phyloP scores from a whole-genome alignment of 2,113 vertebrate genomes.

The Cryptotis parvus region DNA sequence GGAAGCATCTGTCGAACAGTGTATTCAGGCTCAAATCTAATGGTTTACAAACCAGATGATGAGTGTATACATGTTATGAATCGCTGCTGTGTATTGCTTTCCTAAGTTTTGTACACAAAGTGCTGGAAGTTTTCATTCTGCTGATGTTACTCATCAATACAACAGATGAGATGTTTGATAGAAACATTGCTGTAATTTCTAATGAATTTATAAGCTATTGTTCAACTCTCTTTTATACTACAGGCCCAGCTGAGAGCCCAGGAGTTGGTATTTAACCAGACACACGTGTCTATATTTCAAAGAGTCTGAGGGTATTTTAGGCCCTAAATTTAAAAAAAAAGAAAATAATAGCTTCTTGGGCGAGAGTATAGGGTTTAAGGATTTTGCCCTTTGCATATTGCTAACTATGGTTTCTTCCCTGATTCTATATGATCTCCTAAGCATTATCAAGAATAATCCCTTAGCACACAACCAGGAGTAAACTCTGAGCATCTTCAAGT shows the following conservation, averaged over 20 bases:
- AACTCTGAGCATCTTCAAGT: too few species aligned
- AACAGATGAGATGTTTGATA: conserved; percentile 80
- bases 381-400: too few species aligned
- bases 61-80: conserved; percentile 76
- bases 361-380: too few species aligned
- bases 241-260: conserved; percentile 66
- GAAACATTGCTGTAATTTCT: conserved; percentile 71
- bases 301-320: conserved; percentile 27
- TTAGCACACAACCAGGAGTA: too few species aligned
- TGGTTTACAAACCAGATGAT: conserved; percentile 77
- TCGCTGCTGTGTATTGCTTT: conserved; percentile 69
- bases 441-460: too few species aligned
- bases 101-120: conserved; percentile 75
- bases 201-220: conserved; percentile 78
- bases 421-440: too few species aligned
- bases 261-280: conserved; percentile 50
- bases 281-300: conserved; percentile 52
- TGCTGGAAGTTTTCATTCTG: conserved; percentile 79
- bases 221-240: conserved; percentile 71
- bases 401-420: not conserved
- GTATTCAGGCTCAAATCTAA: conserved; percentile 71
- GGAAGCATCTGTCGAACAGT: conserved; percentile 76
- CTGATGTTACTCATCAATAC: conserved; percentile 75
- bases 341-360: too few species aligned
- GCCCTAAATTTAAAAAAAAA: too few species aligned